Evolutionary conservation across 1,140 invertebrate genomes (phyloP).

Genomic region (Drosophila kanapiae): DNA sequence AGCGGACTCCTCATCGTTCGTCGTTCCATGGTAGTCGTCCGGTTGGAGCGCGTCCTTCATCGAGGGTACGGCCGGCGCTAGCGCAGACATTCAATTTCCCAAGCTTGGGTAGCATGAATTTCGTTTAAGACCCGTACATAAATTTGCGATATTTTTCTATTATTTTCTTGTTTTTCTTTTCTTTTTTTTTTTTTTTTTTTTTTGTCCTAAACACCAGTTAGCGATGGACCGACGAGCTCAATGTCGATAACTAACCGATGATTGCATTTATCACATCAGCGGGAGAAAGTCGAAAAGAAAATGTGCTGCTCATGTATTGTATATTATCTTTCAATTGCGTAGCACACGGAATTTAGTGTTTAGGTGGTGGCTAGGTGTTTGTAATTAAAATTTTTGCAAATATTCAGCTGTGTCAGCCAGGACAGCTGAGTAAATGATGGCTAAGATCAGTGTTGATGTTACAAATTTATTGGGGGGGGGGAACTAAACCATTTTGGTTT

Average conservation of each 20-base stretch:
- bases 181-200: not conserved
- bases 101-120: slow-evolving; percentile 10
- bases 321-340: not conserved
- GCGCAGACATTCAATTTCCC: slow-evolving; percentile 34
- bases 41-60: slow-evolving; percentile 44
- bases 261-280: not conserved
- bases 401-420: too few relatives aligned
- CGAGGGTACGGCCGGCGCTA: slow-evolving; percentile 21
- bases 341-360: slow-evolving; percentile 9
- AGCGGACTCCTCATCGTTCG: slow-evolving; percentile 23
- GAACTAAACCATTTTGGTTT: not conserved
- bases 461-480: too few relatives aligned
- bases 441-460: not conserved
- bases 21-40: slow-evolving; percentile 32
- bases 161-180: slow-evolving; percentile 10
- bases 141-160: slow-evolving; percentile 8
- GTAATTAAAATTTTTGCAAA: not conserved
- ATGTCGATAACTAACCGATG: slow-evolving; percentile 8
- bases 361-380: not conserved
- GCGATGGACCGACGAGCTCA: slow-evolving; percentile 6
- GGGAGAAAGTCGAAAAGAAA: not conserved
- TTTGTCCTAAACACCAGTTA: slow-evolving; percentile 32
- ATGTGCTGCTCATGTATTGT: too few relatives aligned
- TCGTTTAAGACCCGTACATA: not conserved
- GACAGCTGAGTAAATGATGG: not conserved